A percentile compares a stretch with the other conserved stretches of the same genome.
Conservation (phyloP, 2,113 vertebrate species). For the Balaenoptera acutorostrata region DNA sequence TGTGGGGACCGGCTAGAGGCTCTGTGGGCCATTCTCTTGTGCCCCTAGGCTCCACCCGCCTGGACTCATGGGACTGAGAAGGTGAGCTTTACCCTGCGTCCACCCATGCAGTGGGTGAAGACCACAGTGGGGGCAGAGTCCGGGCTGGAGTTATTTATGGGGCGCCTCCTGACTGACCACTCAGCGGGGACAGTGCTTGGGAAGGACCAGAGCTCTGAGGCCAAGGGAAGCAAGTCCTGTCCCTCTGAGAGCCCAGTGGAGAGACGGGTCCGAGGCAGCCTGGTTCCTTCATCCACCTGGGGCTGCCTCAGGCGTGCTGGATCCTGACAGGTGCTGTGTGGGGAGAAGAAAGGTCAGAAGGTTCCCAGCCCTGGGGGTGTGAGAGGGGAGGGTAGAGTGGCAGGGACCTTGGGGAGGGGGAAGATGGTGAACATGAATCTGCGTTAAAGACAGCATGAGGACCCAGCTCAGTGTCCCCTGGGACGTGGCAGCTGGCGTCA, state of each 20-base stretch:
- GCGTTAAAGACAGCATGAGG: background rate
- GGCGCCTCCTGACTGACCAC: background rate
- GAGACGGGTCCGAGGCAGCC: background rate
- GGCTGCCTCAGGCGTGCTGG: background rate
- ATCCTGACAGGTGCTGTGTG: background rate
- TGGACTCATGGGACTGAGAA: background rate
- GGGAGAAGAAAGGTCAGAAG: background rate
- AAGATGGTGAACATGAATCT: background rate
- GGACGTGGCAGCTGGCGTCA: background rate
- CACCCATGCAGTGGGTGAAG: rapidly evolving
- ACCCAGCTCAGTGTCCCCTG: background rate
- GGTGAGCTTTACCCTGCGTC: background rate
- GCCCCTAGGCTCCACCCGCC: no score
- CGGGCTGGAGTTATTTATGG: background rate
- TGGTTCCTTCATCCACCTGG: background rate
- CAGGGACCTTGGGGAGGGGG: no score
- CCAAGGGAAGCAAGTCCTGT: background rate
- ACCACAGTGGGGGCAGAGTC: background rate
- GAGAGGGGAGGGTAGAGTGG: background rate
- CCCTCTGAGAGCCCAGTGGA: background rate
- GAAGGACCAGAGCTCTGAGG: background rate
- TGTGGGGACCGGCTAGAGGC: no score
- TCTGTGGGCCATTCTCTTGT: background rate
- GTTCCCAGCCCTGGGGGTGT: background rate
- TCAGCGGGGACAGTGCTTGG: background rate